Evolutionary conservation across 2,888 invertebrate species (phyloP).

Genomic region (Pseudanteris insignis): DNA sequence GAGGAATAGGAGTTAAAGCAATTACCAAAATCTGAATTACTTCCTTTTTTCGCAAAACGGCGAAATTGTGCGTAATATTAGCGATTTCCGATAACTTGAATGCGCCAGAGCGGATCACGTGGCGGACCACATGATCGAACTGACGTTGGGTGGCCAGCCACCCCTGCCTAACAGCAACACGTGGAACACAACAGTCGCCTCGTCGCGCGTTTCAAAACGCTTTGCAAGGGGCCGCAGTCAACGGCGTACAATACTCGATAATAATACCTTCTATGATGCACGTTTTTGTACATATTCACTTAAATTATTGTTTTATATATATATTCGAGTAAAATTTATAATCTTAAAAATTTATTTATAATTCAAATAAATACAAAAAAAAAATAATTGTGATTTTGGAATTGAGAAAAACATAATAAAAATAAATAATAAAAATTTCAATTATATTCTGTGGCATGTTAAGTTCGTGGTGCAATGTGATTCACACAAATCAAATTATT

Average conservation of each 20-base stretch:
- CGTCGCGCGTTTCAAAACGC: constrained; percentile 25
- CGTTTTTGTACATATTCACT: neutral
- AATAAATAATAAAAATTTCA: too few relatives aligned
- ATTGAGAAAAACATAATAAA: too few relatives aligned
- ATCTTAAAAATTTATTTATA: too few relatives aligned
- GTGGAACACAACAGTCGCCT: constrained; percentile 37
- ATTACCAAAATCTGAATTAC: constrained; percentile 29
- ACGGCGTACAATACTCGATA: constrained; percentile 7
- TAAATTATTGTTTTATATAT: too few relatives aligned
- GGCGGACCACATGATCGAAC: constrained; percentile 42
- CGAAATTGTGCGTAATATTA: constrained; percentile 32
- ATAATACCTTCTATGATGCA: constrained; percentile 8
- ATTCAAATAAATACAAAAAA: too few relatives aligned
- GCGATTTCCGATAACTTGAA: constrained; percentile 34
- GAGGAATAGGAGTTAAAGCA: too few relatives aligned
- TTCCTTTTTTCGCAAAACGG: constrained; percentile 39
- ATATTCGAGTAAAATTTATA: too few relatives aligned
- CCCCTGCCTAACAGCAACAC: constrained; percentile 42
- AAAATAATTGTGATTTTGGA: too few relatives aligned
- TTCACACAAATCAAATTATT: too few relatives aligned
- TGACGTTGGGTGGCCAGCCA: constrained; percentile 32
- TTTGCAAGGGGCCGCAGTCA: constrained; percentile 31
- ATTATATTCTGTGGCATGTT: too few relatives aligned
- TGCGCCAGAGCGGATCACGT: constrained; percentile 44
- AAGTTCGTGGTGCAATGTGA: too few relatives aligned